phyloP scores from a whole-genome alignment of 37 sponge, comb jelly and placozoan species.

The Hormiphora californensis region DNA sequence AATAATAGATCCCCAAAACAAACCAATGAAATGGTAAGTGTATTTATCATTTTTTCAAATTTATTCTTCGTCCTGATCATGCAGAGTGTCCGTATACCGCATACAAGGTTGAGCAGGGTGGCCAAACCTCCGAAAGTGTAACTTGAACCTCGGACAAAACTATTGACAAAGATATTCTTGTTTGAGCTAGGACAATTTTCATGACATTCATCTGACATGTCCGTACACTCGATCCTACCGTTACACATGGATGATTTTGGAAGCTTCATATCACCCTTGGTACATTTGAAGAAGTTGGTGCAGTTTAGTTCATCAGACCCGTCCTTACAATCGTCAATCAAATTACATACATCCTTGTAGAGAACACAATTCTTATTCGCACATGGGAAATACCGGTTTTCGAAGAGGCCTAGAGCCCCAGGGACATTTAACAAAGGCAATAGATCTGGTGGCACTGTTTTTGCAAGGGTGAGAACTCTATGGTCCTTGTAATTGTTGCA shows the following conservation, averaged over 20 bases:
- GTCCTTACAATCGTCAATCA: neutral
- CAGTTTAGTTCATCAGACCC: neutral
- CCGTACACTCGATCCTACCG: neutral
- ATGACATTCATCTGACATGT: neutral
- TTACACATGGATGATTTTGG: neutral
- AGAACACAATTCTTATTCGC: neutral
- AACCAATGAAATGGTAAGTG: neutral
- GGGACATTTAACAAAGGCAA: too few relatives aligned
- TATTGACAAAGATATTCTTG: neutral
- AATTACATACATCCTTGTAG: neutral
- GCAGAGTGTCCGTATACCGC: neutral
- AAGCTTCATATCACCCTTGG: neutral
- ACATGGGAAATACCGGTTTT: neutral
- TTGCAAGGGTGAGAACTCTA: too few relatives aligned
- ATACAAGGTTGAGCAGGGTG: neutral
- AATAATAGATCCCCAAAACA: neutral
- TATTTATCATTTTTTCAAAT: neutral
- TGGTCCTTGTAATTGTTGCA: too few relatives aligned
- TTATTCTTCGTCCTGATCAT: neutral
- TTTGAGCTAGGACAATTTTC: neutral
- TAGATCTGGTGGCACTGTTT: too few relatives aligned
- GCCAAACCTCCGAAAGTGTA: neutral
- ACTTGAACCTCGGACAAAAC: neutral
- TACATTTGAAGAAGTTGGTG: neutral
- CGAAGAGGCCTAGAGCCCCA: too few relatives aligned